Conservation (phyloP, 2,113 vertebrate genomes). For the Trachemys scripta region DNA sequence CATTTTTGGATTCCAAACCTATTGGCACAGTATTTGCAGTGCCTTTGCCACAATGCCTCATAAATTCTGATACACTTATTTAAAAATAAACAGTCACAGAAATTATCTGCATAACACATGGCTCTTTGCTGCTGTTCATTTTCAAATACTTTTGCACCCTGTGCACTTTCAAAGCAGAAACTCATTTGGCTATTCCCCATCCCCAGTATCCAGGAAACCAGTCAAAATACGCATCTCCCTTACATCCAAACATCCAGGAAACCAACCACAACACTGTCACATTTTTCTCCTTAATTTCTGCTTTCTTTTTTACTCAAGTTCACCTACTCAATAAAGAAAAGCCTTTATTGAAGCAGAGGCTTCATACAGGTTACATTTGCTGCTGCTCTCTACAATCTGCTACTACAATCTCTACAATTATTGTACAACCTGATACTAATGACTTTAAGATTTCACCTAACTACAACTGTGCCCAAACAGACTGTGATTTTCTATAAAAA, state of each 20-base stretch:
- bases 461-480: not conserved
- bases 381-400: not conserved
- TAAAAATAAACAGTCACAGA: not conserved
- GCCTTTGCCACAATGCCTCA: not conserved
- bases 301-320: not conserved
- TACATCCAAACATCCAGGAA: not conserved
- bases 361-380: not conserved
- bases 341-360: not conserved
- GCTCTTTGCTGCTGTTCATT: not conserved
- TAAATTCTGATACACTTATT: not conserved
- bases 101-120: not conserved
- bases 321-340: not conserved
- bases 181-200: not conserved
- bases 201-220: not conserved
- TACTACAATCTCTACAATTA: too few species aligned
- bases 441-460: not conserved
- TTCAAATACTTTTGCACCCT: not conserved
- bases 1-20: not conserved
- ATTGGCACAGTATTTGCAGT: not conserved
- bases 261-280: not conserved
- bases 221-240: not conserved
- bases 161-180: not conserved
- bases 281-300: not conserved
- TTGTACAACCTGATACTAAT: not conserved
- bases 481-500: not conserved